Conservation (phyloP, 2,113 vertebrate genomes). For the Euleptes europaea region DNA sequence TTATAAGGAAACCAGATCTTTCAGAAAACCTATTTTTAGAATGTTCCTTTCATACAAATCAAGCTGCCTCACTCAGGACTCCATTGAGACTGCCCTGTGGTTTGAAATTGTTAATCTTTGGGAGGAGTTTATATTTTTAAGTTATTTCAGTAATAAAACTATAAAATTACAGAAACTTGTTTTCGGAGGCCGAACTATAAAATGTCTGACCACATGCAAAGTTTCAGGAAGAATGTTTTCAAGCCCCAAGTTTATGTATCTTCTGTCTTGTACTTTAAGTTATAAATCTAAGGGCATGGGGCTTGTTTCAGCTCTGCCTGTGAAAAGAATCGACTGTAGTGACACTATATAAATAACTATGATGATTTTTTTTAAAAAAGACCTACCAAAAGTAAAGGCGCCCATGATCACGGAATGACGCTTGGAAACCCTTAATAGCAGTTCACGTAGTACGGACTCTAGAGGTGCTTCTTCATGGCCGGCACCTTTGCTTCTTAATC, state of each 20-base stretch:
- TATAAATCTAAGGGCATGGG: background rate
- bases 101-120: background rate
- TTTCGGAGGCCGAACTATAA: background rate
- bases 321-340: background rate
- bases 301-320: background rate
- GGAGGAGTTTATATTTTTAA: too few species aligned
- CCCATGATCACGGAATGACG: background rate
- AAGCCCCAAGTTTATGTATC: background rate
- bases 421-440: background rate
- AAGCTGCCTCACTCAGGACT: background rate
- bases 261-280: background rate
- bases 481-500: slow-evolving; percentile 35
- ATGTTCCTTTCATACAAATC: background rate
- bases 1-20: background rate
- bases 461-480: background rate
- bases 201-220: background rate
- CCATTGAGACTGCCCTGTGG: background rate
- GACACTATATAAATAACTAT: background rate
- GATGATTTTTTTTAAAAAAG: background rate
- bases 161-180: background rate
- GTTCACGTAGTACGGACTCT: background rate
- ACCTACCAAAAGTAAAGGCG: background rate
- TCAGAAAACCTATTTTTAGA: background rate
- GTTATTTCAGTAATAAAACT: background rate
- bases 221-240: background rate